These are phyloP conservation scores for Macroglossus sobrinus DNA, from an alignment of 2,113 vertebrate genomes.

Conservation along the genomic window DNA sequence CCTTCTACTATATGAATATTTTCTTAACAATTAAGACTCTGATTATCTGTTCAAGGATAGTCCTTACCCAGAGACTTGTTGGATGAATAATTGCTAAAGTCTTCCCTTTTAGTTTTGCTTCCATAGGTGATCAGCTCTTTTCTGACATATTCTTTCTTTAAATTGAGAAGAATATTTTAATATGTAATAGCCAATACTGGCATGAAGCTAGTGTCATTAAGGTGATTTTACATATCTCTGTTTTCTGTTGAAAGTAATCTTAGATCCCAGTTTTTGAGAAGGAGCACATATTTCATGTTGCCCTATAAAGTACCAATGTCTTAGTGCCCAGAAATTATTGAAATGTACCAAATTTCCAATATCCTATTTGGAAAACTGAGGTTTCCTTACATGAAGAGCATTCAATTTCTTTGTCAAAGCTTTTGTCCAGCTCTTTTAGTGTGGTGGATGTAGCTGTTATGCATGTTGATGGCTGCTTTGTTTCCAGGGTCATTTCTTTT, in stretches of 20 bases:
- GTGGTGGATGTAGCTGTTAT: not conserved
- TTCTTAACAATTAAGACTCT: not conserved
- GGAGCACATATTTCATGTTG: not conserved
- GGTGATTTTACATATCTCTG: not conserved
- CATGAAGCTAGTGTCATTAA: not conserved
- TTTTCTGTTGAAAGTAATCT: not conserved
- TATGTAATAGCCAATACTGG: not conserved
- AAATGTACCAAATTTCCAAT: not conserved
- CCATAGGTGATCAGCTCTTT: not conserved
- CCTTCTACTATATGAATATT: not conserved
- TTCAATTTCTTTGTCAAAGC: not conserved
- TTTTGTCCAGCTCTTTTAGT: not conserved
- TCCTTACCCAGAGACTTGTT: not conserved
- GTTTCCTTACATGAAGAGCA: not conserved
- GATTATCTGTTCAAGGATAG: not conserved
- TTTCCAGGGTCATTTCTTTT: not conserved
- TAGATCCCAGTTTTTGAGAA: not conserved
- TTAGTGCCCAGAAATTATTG: not conserved
- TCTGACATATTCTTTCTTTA: not conserved
- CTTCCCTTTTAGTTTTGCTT: constrained; percentile 13
- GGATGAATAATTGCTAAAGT: not conserved
- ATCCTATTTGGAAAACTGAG: not conserved
- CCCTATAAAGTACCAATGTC: not conserved
- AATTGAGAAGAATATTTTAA: not conserved
- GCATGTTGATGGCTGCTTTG: not conserved